Base-by-base conservation (phyloP, 2,888 invertebrate genomes). In the Dromius quadrimaculatus region DNA sequence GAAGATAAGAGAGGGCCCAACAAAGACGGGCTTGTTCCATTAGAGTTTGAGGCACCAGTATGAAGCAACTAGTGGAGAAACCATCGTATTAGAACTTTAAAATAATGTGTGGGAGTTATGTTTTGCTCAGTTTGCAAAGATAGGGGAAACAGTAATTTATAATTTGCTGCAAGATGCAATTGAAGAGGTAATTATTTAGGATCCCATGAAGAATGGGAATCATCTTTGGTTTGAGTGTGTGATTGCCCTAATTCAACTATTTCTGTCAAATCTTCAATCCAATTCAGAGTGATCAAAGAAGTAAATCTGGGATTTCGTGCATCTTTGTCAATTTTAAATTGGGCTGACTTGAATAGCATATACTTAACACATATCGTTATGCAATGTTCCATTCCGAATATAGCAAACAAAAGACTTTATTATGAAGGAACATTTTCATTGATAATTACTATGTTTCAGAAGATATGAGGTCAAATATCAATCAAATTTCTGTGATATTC, bases 381-480 rank as follows among this genome's bases (percentile, higher is more conserved):
- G 13, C 28, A 28, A 28, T 28, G 28, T 28, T 28, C 50, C 43
- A 43, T 9, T 17, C 43, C 50, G 28, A 54, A 54, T 54, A 54
- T 54, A 54, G 50, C 28, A 13, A 54, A 54, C 50, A 54, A 54
- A 54, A 23, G 50, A 23, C 15, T 54, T 8, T 11, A 15, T 19
- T 47, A 13, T 28, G 23, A 23, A 15, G 28, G 23, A 28, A 11
- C 50, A 54, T 54, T n/a, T n/a, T n/a, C 50, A 23, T 54, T 54
- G 28, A 28, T 47, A 47, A 11, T 54, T 54, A 15, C 15, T 54
- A n/a, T n/a, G n/a, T n/a, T n/a, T n/a, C n/a, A 54, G 23, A 15
- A 8, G 28, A 28, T 28, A 54, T 54, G 28, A 54, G 50, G 50
- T 54, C 50, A 28, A 23, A 54, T 54, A 15, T 28, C 50, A 13